A percentile compares a stretch with the other conserved stretches of the same genome.
Conservation (phyloP, 2,888 invertebrate genomes). For the Diachrysia chrysitis region DNA sequence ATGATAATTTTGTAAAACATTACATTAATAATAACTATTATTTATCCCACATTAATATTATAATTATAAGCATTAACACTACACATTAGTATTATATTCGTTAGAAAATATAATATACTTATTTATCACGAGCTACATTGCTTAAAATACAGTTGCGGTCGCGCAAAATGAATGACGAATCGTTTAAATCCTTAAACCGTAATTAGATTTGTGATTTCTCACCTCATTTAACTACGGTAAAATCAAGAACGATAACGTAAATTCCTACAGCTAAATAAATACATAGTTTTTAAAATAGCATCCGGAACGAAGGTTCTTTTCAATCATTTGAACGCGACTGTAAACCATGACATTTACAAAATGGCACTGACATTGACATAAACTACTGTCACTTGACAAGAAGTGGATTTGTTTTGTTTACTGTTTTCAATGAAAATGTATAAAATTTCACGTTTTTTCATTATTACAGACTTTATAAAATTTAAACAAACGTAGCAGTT, state of each 20-base stretch:
- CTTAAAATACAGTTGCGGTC: neutral
- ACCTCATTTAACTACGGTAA: slow-evolving; percentile 23
- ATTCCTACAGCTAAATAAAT: slow-evolving; percentile 1
- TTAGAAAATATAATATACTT: no score
- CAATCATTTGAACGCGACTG: slow-evolving; percentile 22
- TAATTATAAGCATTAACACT: no score
- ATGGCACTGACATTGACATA: slow-evolving; percentile 13
- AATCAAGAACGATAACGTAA: slow-evolving; percentile 20
- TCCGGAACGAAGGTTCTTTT: no score
- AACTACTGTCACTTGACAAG: slow-evolving; percentile 36
- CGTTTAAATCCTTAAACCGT: slow-evolving; percentile 24
- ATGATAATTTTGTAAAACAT: no score
- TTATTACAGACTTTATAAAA: neutral
- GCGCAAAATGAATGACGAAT: slow-evolving; percentile 21
- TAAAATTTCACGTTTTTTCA: neutral
- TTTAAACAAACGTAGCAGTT: slow-evolving; percentile 6
- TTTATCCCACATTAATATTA: no score
- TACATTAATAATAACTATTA: no score
- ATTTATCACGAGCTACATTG: neutral
- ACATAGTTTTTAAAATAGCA: neutral
- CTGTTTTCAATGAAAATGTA: neutral
- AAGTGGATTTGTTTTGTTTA: slow-evolving; percentile 6
- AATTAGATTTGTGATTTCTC: slow-evolving; percentile 42
- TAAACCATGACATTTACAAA: neutral
- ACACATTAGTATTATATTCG: no score